Evolutionary conservation across 2,113 vertebrate genomes (phyloP).

Genomic region (Pheucticus melanocephalus): DNA sequence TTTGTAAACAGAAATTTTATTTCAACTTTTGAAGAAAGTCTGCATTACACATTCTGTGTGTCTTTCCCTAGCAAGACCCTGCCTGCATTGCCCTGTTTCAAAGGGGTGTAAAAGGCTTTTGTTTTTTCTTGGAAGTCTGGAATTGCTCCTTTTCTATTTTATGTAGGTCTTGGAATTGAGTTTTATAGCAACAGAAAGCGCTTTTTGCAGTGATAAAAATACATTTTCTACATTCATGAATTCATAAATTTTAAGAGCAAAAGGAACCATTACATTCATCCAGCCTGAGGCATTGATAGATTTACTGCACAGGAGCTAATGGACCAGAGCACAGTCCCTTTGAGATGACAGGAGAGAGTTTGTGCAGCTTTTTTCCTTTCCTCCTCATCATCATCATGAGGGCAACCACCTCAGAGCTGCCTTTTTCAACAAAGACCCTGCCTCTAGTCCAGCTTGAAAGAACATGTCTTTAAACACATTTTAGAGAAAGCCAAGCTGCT

Average conservation of each 20-base stretch:
- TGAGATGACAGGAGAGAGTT: neutral
- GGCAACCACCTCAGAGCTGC: neutral
- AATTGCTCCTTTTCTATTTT: neutral
- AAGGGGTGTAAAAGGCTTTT: neutral
- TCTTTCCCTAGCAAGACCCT: neutral
- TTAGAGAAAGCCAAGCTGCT: neutral
- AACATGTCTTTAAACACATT: neutral
- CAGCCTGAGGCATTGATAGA: conserved; percentile 4
- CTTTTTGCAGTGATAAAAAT: neutral
- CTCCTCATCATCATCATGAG: neutral
- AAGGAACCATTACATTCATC: neutral
- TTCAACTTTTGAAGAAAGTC: neutral
- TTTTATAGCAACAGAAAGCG: neutral
- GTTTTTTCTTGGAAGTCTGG: neutral
- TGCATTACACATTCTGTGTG: neutral
- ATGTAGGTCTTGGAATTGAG: neutral
- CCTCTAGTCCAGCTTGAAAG: neutral
- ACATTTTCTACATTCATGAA: neutral
- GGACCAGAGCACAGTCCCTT: neutral
- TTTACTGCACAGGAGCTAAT: conserved; percentile 19
- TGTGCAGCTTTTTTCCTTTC: neutral
- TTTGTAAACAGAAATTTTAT: neutral
- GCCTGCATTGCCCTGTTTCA: neutral
- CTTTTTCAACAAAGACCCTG: neutral
- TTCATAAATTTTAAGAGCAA: conserved; percentile 21